These are phyloP conservation scores for Aurelia sp. DNA, from an alignment of 30 jellyfish, hydroid and myxozoan species.

Conservation along the genomic window DNA sequence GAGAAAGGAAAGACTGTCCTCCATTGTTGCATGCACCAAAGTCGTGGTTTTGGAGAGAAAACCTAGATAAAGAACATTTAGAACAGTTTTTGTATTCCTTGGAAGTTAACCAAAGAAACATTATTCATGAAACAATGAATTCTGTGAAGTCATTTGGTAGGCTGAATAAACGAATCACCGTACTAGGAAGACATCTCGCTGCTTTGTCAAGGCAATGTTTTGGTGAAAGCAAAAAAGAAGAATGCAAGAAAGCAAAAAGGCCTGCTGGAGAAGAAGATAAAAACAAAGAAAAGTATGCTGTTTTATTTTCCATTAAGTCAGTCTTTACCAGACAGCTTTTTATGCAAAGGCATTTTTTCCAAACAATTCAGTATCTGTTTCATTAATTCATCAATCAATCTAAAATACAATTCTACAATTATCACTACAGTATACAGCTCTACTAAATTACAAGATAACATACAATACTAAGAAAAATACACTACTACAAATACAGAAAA, in stretches of 20 bases:
- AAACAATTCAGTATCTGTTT: too few relatives aligned
- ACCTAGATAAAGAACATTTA: constrained; percentile 57
- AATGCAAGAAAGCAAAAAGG: constrained; percentile 23
- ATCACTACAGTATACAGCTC: too few relatives aligned
- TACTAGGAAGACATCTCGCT: constrained; percentile 69
- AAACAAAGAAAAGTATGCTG: constrained; percentile 54
- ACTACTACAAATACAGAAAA: too few relatives aligned
- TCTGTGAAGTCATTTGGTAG: constrained; percentile 65
- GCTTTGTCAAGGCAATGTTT: constrained; percentile 65
- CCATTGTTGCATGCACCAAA: constrained; percentile 68
- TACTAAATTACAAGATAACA: too few relatives aligned
- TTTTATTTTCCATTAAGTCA: too few relatives aligned
- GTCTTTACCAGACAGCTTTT: too few relatives aligned
- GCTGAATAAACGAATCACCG: constrained; percentile 61
- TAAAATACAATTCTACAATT: too few relatives aligned
- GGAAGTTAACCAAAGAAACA: constrained; percentile 65
- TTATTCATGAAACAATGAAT: constrained; percentile 57
- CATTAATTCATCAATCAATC: too few relatives aligned
- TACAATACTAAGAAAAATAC: too few relatives aligned
- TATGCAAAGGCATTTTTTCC: too few relatives aligned
- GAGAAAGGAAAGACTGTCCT: constrained; percentile 47
- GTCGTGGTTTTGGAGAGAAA: constrained; percentile 91
- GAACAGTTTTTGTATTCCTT: constrained; percentile 52
- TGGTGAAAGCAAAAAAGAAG: constrained; percentile 71
- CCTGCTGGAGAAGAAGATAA: constrained; percentile 34